These are phyloP conservation scores for Drosophila saltans DNA, from an alignment of 1,140 invertebrate genomes.

Conservation along the genomic window DNA sequence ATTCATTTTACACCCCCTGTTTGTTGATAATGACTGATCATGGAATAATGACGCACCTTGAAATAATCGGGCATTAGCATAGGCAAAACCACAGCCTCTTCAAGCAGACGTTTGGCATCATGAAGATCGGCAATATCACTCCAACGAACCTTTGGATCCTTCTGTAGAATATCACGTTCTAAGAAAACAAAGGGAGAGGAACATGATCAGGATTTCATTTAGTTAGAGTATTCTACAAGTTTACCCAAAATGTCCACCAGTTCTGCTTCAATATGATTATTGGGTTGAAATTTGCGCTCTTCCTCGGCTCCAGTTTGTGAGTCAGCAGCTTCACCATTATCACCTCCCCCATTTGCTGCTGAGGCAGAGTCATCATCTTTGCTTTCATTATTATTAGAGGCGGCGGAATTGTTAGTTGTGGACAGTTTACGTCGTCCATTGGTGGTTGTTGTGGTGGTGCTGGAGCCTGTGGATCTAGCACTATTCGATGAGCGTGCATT, in stretches of 20 bases:
- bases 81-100: constrained; percentile 98
- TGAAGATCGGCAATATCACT: constrained; percentile 98
- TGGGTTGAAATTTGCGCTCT: constrained; percentile 94
- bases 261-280: constrained; percentile 93
- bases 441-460: constrained; percentile 24
- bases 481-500: constrained; percentile 44
- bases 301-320: constrained; percentile 84
- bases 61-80: constrained; percentile 99
- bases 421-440: constrained; percentile 72
- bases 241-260: constrained; percentile 95
- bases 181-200: neutral
- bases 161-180: constrained; percentile 99
- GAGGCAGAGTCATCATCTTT: constrained; percentile 58
- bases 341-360: constrained; percentile 43
- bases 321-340: constrained; percentile 84
- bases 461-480: constrained; percentile 6
- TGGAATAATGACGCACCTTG: constrained; percentile 86
- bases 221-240: neutral
- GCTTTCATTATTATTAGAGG: constrained; percentile 32
- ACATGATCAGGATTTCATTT: neutral
- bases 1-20: constrained; percentile 31
- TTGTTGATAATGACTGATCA: neutral
- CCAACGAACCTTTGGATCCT: constrained; percentile 98
- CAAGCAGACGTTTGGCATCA: constrained; percentile 96
- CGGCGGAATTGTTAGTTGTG: constrained; percentile 48